These are phyloP conservation scores for Watsonalla binaria DNA, from an alignment of 2,888 invertebrate species.

Conservation along the genomic window DNA sequence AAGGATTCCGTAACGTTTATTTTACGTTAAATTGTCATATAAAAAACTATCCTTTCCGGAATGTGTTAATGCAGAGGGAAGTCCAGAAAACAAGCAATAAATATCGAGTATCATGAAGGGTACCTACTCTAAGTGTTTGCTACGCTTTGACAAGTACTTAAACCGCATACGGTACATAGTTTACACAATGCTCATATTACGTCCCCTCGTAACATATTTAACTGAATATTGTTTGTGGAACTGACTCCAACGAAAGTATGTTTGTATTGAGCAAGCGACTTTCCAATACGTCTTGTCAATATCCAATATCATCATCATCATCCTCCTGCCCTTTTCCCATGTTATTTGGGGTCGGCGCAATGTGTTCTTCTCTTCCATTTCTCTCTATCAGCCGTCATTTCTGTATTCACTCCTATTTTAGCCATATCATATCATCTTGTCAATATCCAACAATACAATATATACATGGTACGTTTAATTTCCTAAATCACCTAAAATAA, in stretches of 20 bases:
- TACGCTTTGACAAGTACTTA: constrained; percentile 6
- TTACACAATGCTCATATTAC: constrained; percentile 17
- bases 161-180: constrained; percentile 20
- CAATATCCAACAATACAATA: neutral
- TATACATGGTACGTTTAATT: constrained; percentile 30
- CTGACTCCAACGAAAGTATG: no score
- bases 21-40: no score
- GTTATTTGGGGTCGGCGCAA: no score
- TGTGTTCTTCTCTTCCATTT: no score
- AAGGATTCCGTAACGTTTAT: no score
- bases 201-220: constrained; percentile 18
- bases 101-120: constrained; percentile 10
- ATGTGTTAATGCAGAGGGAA: neutral
- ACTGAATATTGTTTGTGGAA: neutral
- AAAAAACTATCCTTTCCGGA: neutral
- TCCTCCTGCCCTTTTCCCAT: no score
- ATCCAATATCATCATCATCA: constrained; percentile 33
- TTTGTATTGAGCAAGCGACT: constrained; percentile 37
- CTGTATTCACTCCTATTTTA: no score
- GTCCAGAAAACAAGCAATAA: neutral
- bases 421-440: no score
- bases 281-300: constrained; percentile 41
- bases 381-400: no score
- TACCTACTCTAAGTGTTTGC: constrained; percentile 7
- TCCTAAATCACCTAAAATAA: no score